These are phyloP conservation scores for Oxyteleia sp. DNA, from an alignment of 2,888 invertebrate species.

Conservation along the genomic window DNA sequence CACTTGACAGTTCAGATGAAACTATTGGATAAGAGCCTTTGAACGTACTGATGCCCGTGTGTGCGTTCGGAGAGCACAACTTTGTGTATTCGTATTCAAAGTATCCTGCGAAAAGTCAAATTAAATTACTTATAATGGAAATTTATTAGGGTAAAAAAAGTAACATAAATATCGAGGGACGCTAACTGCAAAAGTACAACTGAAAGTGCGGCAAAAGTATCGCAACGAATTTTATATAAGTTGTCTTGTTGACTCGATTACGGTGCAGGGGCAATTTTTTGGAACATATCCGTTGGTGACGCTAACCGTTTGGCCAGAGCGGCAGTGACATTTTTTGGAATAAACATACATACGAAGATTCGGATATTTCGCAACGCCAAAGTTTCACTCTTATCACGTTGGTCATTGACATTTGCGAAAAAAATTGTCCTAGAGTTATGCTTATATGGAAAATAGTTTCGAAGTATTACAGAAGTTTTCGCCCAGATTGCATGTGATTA, in stretches of 20 bases:
- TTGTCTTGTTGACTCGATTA: neutral
- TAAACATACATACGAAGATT: neutral
- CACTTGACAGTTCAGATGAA: conserved; percentile 63
- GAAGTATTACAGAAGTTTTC: conserved; percentile 4
- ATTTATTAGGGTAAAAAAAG: conserved; percentile 32
- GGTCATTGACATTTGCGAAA: neutral
- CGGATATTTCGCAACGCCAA: neutral
- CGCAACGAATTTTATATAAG: neutral
- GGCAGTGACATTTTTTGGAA: neutral
- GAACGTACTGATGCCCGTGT: neutral
- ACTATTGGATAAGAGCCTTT: conserved; percentile 43
- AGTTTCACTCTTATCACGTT: neutral
- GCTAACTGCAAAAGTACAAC: conserved; percentile 7
- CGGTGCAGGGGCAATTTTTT: neutral
- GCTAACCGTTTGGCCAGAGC: too few relatives aligned
- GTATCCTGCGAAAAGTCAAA: neutral
- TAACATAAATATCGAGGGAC: neutral
- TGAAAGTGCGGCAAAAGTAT: neutral
- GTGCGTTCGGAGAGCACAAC: conserved; percentile 8
- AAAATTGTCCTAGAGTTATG: neutral
- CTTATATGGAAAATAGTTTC: neutral
- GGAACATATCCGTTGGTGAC: too few relatives aligned
- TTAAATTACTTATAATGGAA: conserved; percentile 6
- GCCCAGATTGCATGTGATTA: conserved; percentile 12
- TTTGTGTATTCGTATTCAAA: neutral